Evolutionary conservation across 2,113 vertebrate genomes (phyloP), one percentile per base, ranked within the genome.

Genomic region (Microcebus tavaratra): DNA sequence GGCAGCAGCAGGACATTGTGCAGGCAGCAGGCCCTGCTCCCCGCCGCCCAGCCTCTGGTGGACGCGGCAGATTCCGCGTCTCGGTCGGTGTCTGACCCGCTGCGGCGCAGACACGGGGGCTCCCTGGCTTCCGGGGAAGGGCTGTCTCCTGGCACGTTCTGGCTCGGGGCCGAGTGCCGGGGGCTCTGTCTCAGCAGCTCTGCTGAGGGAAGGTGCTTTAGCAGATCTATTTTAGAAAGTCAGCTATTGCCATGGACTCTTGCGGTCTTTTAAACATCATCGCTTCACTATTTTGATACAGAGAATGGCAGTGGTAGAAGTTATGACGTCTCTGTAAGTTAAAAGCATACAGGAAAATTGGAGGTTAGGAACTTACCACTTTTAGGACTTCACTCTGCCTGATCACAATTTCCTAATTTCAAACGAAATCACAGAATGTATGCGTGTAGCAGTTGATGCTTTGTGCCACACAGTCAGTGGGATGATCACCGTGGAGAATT

Each of bases 371-470:
- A 61, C n/a, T 4, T 39, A 0, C 11, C 3, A 25, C 42, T 36
- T 45, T 55, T 8, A 65, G 9, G 25, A 1, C 55, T 7, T 50
- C 18, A 1, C 48, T 7, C 42, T 21, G 18, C 48, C 4, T 11
- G 9, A 10, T 65, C 20, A 13, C 79, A 11, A 0, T 36, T 42
- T 75, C 63, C 21, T 50, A 29, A 7, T 48, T 65, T 12, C n/a
- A 15, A 20, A 4, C 42, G 80, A 10, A 29, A 57, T 29, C 17
- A 0, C 10, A 68, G 36, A 70, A 53, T n/a, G 4, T 7, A 14
- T 1, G 6, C 5, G 0, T 8, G 13, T 5, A 61, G 27, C 31
- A 1, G 5, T 3, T 0, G 5, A 34, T 6, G 4, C 59, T 10
- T 31, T 10, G 2, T 31, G 61, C 23, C 0, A 1, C 4, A 6